These are phyloP conservation scores for Pelecanoides urinatrix DNA, from an alignment of 2,113 vertebrate species.

Conservation along the genomic window DNA sequence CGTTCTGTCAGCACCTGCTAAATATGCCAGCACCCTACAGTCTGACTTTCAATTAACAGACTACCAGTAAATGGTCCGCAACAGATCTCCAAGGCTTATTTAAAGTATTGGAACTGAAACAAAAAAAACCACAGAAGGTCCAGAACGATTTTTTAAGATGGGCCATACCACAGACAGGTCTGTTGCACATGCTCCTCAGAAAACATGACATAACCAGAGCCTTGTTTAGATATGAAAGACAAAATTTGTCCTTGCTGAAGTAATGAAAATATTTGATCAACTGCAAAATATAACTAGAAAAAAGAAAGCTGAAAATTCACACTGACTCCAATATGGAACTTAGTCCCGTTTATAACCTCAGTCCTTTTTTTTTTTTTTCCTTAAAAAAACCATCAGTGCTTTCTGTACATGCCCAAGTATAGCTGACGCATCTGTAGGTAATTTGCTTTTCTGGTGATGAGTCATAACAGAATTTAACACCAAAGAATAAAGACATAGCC, in stretches of 20 bases:
- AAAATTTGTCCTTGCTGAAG: not conserved
- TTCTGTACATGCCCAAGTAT: not conserved
- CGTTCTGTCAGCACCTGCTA: not conserved
- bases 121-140: not conserved
- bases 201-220: not conserved
- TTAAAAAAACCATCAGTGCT: not conserved
- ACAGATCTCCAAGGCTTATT: not conserved
- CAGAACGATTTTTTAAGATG: not conserved
- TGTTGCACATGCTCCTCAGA: not conserved
- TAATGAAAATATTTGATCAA: not conserved
- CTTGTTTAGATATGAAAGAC: not conserved
- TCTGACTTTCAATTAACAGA: not conserved
- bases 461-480: not conserved
- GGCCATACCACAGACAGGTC: accelerated
- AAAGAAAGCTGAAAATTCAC: not conserved
- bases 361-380: not conserved
- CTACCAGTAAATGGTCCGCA: not conserved
- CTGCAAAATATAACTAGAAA: not conserved
- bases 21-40: not conserved
- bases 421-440: not conserved
- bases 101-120: not conserved
- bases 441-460: not conserved
- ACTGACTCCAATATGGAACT: not conserved
- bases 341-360: not conserved
- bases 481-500: not conserved